phyloP scores from a whole-genome alignment of 2,113 vertebrate species.

The Pterophyllum scalare region DNA sequence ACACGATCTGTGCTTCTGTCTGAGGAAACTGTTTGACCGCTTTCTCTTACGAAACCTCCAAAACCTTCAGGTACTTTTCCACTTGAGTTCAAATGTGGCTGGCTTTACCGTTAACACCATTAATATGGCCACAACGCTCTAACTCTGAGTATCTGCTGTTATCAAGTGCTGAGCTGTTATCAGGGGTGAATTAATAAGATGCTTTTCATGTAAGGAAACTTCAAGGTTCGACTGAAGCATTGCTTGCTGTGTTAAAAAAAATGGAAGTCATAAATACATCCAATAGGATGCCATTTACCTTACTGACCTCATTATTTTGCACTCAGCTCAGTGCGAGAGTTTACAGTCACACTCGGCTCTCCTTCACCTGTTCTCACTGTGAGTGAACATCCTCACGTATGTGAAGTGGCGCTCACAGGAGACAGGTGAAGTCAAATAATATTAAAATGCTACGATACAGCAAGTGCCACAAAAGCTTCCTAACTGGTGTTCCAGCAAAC shows the following conservation, averaged over 20 bases:
- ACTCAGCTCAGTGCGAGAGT: neutral
- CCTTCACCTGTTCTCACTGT: neutral
- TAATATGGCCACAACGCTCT: too few relatives aligned
- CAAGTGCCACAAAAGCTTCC: neutral
- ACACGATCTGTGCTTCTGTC: neutral
- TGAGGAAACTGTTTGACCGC: neutral
- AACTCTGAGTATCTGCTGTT: neutral
- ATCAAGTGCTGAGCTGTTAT: neutral
- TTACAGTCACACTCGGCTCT: neutral
- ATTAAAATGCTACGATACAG: neutral
- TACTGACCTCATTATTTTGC: neutral
- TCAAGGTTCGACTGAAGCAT: neutral
- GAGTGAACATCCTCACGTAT: neutral
- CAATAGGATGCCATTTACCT: neutral
- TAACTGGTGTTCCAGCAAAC: too few relatives aligned
- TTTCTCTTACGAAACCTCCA: neutral
- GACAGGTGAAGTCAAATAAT: neutral
- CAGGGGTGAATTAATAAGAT: neutral
- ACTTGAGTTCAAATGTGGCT: neutral
- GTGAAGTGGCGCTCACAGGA: neutral
- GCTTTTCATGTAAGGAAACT: neutral
- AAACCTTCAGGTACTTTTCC: neutral
- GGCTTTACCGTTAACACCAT: too few relatives aligned
- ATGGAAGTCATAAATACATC: neutral
- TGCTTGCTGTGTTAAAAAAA: neutral